These are phyloP conservation scores for Henricia sp. DNA, from an alignment of 53 echinoderm and acorn worm genomes.

Conservation along the genomic window DNA sequence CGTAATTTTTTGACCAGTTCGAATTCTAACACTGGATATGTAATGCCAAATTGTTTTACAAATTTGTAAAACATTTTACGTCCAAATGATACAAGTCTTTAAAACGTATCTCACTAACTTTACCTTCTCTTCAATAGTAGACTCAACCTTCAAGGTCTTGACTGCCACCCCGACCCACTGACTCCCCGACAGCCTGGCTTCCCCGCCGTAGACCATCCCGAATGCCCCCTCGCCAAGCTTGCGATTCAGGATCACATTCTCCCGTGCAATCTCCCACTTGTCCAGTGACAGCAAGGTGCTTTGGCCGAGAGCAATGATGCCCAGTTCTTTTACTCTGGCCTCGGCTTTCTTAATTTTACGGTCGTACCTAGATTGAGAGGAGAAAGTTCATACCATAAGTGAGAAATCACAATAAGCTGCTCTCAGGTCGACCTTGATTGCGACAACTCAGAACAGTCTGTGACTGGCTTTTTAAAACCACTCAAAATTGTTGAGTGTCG, in stretches of 20 bases:
- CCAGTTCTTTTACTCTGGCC: slow-evolving; percentile 84
- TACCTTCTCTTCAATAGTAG: slow-evolving; percentile 94
- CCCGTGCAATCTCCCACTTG: slow-evolving; percentile 90
- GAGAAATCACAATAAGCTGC: too few relatives aligned
- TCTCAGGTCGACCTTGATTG: too few relatives aligned
- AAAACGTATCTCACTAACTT: neutral
- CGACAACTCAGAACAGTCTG: too few relatives aligned
- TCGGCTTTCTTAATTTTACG: slow-evolving; percentile 83
- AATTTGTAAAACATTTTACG: too few relatives aligned
- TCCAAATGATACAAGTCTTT: too few relatives aligned
- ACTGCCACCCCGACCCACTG: slow-evolving; percentile 94
- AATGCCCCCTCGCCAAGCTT: slow-evolving; percentile 98
- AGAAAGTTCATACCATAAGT: neutral
- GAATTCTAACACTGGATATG: neutral
- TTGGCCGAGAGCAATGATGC: slow-evolving; percentile 75
- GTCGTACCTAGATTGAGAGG: slow-evolving; percentile 68
- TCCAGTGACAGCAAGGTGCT: slow-evolving; percentile 77
- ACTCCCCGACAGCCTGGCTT: slow-evolving; percentile 74
- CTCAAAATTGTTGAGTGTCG: too few relatives aligned
- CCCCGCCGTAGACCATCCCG: slow-evolving; percentile 94
- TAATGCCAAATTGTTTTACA: neutral
- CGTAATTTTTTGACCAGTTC: too few relatives aligned
- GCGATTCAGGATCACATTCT: slow-evolving; percentile 87
- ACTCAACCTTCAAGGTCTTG: slow-evolving; percentile 88
- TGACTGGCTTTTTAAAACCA: too few relatives aligned